Evolutionary conservation across 1,140 invertebrate species (phyloP), one percentile per base, ranked within the genome.

Genomic region (Nomia melanderi): DNA sequence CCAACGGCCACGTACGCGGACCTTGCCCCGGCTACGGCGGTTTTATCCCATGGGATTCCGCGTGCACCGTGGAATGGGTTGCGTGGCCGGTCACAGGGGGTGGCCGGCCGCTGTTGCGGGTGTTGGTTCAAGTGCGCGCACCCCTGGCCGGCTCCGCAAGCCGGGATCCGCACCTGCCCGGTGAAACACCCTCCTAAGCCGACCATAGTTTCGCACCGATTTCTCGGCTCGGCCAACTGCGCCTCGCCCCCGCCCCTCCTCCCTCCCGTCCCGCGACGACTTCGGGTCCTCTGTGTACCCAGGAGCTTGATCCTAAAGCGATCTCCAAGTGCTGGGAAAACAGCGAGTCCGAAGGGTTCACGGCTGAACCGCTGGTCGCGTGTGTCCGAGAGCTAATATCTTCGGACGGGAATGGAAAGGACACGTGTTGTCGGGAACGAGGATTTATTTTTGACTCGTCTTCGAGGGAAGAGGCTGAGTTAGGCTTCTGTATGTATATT

Each of bases 41-140:
- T 88, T 89, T 88, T 89, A 89, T 89, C 87, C 87, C 81, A 67
- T 81, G 80, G 80, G 86, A 88, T 79, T 86, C 67, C 66, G 20
- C 39, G 39, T 56, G 57, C 53, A 50, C 31, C 54, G 54, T 25
- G 31, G 39, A 56, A 59, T 14, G 25, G 14, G 54, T 6, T 50
- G 20, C 39, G 76, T 73, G 29, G 44, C 44, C 25, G 67, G 20
- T 64, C n/a, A 63, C 36, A 12, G 57, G 23, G 29, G 29, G n/a
- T n/a, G n/a, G n/a, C n/a, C 12, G 3, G 41, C 2, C 0, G 31
- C 27, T 27, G 27, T 60, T 50, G n/a, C n/a, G 27, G 59, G 25
- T 6, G 54, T 50, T 14, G 62, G 47, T 41, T 12, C 53, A 36
- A 59, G 47, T 29, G 29, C 6, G 44, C n/a, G 23, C 57, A 64